Percentiles rank a stretch among this genome's conserved stretches.
Conservation (phyloP, 2,888 invertebrate genomes). For the Homarus gammarus region DNA sequence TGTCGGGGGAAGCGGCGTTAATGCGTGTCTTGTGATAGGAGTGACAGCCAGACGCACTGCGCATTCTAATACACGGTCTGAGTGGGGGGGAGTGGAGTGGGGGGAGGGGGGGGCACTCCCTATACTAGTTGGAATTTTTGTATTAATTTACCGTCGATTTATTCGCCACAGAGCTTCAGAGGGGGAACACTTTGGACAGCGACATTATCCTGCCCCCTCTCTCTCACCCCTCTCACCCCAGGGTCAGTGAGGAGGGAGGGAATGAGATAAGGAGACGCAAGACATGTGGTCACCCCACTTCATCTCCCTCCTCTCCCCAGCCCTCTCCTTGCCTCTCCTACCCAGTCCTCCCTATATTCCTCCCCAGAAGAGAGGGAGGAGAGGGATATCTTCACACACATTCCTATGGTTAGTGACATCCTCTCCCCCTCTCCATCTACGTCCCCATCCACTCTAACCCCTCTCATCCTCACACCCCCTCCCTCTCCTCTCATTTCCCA, state of each 20-base stretch:
- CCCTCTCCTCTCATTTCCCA: neutral
- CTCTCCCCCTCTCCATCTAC: neutral
- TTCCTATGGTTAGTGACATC: neutral
- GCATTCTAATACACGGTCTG: slow-evolving; percentile 33
- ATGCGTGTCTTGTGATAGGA: slow-evolving; percentile 35
- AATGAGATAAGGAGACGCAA: neutral
- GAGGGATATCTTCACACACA: neutral
- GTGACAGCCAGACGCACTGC: slow-evolving; percentile 22
- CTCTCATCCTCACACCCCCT: neutral
- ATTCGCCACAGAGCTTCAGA: neutral
- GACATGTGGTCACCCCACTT: neutral
- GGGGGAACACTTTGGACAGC: neutral
- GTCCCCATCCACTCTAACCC: neutral
- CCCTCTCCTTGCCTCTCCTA: slow-evolving; percentile 27
- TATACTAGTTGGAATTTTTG: slow-evolving; percentile 11
- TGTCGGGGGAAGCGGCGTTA: slow-evolving; percentile 39
- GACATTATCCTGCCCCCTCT: neutral
- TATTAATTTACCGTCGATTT: slow-evolving; percentile 28
- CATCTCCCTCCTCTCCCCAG: neutral
- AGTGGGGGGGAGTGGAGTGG: too few relatives aligned
- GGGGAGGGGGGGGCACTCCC: neutral
- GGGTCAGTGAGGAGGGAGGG: neutral
- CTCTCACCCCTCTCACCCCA: neutral
- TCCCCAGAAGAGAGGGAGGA: neutral
- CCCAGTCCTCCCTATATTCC: neutral